Conservation (phyloP, 2,888 invertebrate species). For the Periphyllus acericola region DNA sequence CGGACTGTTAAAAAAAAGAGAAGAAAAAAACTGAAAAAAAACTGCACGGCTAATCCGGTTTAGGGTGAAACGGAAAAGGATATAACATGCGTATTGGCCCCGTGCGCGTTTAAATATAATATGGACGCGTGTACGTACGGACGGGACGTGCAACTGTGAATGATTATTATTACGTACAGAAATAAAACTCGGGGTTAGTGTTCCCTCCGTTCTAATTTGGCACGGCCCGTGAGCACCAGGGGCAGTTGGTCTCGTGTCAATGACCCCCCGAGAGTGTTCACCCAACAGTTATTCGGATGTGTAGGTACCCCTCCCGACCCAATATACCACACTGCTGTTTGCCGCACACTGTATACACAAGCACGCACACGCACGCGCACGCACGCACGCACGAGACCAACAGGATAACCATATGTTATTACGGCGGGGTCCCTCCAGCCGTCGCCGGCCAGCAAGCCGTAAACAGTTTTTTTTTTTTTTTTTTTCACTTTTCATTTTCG, state of each 20-base stretch:
- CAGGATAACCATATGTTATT: constrained; percentile 55
- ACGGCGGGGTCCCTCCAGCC: constrained; percentile 35
- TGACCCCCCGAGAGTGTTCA: constrained; percentile 38
- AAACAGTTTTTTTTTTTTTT: not conserved
- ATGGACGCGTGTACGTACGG: not conserved
- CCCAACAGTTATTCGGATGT: not conserved
- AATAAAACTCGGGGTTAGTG: constrained; percentile 62
- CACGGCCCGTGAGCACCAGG: constrained; percentile 56
- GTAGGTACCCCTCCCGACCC: constrained; percentile 23
- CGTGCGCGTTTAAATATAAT: constrained; percentile 1
- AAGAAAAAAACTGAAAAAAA: constrained; percentile 8
- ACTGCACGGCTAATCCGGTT: constrained; percentile 40
- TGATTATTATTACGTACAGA: constrained; percentile 55
- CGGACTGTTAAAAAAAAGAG: not conserved
- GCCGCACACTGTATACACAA: not conserved
- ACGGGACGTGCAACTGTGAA: constrained; percentile 49
- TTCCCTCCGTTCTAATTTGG: constrained; percentile 60
- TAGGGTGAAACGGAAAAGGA: constrained; percentile 36
- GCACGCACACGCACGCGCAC: not conserved
- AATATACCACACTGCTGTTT: not conserved
- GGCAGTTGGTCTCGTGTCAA: constrained; percentile 61
- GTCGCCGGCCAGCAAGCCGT: not conserved
- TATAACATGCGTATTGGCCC: not conserved
- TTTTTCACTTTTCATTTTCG: not conserved
- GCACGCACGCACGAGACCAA: constrained; percentile 14